Base-by-base conservation (phyloP, 2,888 invertebrate species). In the Odontothrips loti region DNA sequence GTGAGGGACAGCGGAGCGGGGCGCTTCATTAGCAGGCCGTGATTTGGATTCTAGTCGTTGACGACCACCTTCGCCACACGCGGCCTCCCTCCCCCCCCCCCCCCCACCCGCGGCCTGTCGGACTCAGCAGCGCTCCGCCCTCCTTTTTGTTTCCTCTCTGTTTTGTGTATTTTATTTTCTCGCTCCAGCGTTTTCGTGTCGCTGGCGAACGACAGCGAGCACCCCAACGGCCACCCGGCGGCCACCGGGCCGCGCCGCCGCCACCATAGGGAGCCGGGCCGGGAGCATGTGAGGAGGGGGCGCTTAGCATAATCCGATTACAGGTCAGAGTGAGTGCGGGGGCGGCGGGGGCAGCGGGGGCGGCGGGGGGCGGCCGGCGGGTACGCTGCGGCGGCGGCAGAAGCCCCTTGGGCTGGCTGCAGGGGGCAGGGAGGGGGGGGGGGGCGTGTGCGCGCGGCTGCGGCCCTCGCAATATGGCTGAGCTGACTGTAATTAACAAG, bases 251-350 rank as follows among this genome's bases (percentile, higher is more conserved):
- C n/a, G n/a, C n/a, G n/a, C n/a, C 34, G 6, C 34, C 34, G 34
- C 34, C 34, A 43, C 34, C 34, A 43, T 43, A 43, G 34, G 34
- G 34, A 43, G 34, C 34, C 34, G 34, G 34, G 34, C 34, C 34
- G 34, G 58, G 15, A 68, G 68, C 68, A 68, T 68, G 68, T 68
- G 68, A 20, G 23, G 68, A 68, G 68, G 68, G 51, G 68, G 23
- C 68, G 68, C 68, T 68, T 68, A 68, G 23, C 68, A 68, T 68
- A 68, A 68, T 68, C 68, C 68, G 68, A 68, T 68, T 68, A 68
- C 68, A 68, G 68, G 68, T 68, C 23, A 51, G 51, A 20, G 20
- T 20, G 15, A 20, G 15, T 20, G 51, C 51, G 51, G 51, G 51
- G 20, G 68, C 9, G 68, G 68, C 9, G 48, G 48, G 48, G 48